Evolutionary conservation across 2,888 invertebrate genomes (phyloP).

Genomic region (Diogma glabrata): DNA sequence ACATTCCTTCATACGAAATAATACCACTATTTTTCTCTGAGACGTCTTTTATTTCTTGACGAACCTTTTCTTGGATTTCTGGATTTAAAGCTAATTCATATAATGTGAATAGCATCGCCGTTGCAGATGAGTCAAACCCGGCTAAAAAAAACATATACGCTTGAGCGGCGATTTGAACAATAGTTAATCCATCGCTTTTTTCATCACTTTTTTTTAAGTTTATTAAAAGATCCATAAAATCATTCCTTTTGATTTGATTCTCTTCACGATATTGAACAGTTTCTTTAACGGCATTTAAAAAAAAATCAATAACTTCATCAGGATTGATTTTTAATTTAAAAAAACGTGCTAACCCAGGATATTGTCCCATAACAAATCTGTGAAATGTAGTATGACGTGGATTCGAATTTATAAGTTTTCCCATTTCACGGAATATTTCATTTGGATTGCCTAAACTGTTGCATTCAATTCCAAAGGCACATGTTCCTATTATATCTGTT

Average conservation of each 20-base stretch:
- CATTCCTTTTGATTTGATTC: constrained; percentile 32
- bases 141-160: constrained; percentile 37
- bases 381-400: constrained; percentile 9
- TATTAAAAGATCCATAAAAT: constrained; percentile 43
- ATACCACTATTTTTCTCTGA: constrained; percentile 27
- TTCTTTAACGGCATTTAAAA: constrained; percentile 30
- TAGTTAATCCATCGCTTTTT: background rate
- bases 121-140: constrained; percentile 38
- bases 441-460: constrained; percentile 34
- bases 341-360: constrained; percentile 20
- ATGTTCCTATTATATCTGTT: constrained; percentile 39
- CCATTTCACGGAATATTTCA: constrained; percentile 29
- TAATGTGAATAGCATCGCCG: constrained; percentile 32
- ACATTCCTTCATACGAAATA: constrained; percentile 33
- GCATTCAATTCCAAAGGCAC: constrained; percentile 39
- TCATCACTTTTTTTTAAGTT: constrained; percentile 36
- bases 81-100: constrained; percentile 34
- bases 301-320: constrained; percentile 27
- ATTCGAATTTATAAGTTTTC: constrained; percentile 21
- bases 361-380: constrained; percentile 22
- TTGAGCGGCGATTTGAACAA: constrained; percentile 30
- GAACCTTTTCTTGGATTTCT: constrained; percentile 32
- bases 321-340: constrained; percentile 22
- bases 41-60: constrained; percentile 28
- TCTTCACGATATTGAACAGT: constrained; percentile 32